phyloP scores from a whole-genome alignment of 2,888 invertebrate genomes.

The Liopterus haemorrhoidalis region DNA sequence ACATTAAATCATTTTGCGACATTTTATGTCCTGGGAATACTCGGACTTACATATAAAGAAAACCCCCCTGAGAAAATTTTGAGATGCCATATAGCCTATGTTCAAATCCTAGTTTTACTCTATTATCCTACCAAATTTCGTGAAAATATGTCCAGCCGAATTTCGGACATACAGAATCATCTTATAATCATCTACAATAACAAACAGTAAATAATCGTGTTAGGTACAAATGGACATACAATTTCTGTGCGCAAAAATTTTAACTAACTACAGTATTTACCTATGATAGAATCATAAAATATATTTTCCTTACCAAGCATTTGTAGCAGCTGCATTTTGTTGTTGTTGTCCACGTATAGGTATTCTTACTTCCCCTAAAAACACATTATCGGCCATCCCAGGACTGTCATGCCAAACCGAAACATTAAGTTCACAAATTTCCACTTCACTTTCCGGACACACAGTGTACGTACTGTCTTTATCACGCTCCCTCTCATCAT shows the following conservation, averaged over 20 bases:
- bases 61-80: too few species aligned
- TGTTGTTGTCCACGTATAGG: conserved; percentile 66
- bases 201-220: too few species aligned
- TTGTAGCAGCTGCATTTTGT: conserved; percentile 54
- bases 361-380: conserved; percentile 81
- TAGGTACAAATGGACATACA: not conserved
- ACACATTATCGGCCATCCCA: conserved; percentile 73
- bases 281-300: not conserved
- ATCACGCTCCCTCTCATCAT: conserved; percentile 47
- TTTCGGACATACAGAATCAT: too few species aligned
- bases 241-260: not conserved
- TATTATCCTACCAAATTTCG: too few species aligned
- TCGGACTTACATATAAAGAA: too few species aligned
- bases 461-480: conserved; percentile 36
- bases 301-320: conserved; percentile 63
- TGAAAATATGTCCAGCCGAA: too few species aligned
- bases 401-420: conserved; percentile 81
- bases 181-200: too few species aligned
- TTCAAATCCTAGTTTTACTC: too few species aligned
- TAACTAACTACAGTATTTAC: not conserved
- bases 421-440: conserved; percentile 74
- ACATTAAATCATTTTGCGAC: too few species aligned
- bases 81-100: too few species aligned
- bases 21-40: too few species aligned
- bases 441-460: conserved; percentile 53